phyloP scores from a whole-genome alignment of 2,113 vertebrate species.

The Murina feae region DNA sequence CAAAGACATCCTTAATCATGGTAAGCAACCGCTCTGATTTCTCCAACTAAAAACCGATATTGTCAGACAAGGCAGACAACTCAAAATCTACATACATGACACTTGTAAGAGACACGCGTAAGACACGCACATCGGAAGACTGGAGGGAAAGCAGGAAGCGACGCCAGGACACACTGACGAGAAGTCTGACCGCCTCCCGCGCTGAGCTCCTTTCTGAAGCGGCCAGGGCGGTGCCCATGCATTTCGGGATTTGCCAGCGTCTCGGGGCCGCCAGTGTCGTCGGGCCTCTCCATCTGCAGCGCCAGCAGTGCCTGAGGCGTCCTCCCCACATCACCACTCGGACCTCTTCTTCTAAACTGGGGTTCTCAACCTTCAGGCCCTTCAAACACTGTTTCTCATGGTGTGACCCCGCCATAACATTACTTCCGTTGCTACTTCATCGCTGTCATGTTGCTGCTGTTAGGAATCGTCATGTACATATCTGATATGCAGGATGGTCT shows the following conservation, averaged over 20 bases:
- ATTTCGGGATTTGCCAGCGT: neutral
- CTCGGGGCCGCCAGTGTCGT: neutral
- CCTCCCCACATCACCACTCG: neutral
- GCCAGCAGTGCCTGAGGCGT: neutral
- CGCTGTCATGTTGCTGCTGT: no score
- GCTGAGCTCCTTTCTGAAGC: neutral
- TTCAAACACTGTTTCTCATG: no score
- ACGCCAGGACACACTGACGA: neutral
- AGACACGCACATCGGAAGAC: neutral
- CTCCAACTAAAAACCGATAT: neutral
- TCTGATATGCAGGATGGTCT: no score
- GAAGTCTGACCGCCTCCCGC: no score
- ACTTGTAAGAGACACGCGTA: neutral
- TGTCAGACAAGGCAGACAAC: neutral
- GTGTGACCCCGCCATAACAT: no score
- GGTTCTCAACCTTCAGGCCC: no score
- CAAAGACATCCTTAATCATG: neutral
- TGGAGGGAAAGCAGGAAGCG: neutral
- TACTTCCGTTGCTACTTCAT: no score
- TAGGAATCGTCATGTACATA: no score
- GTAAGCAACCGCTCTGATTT: neutral
- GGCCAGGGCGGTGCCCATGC: neutral
- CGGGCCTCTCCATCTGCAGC: neutral
- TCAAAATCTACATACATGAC: neutral
- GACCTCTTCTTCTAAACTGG: neutral